Conservation (phyloP, 2,888 invertebrate species). For the Melieria omissa region DNA sequence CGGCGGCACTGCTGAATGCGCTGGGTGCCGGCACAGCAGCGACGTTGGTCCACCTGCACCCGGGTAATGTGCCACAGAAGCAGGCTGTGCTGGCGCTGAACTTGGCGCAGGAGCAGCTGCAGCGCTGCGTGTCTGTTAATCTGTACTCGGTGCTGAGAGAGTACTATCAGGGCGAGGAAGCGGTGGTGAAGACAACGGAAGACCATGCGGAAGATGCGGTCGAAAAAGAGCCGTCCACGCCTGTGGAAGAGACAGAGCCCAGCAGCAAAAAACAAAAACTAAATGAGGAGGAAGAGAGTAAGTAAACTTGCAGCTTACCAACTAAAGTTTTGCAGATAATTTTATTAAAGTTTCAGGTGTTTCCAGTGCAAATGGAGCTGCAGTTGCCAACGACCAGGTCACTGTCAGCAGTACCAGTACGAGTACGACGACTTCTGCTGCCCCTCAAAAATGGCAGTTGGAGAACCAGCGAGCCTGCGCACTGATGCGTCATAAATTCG, state of each 20-base stretch:
- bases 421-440: constrained; percentile 13
- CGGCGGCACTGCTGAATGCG: constrained; percentile 84
- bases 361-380: background rate
- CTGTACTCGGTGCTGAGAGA: constrained; percentile 79
- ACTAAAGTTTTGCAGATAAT: background rate
- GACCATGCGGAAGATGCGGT: background rate
- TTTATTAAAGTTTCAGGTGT: background rate
- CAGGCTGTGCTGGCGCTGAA: constrained; percentile 84
- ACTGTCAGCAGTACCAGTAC: background rate
- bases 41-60: constrained; percentile 79
- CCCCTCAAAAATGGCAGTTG: constrained; percentile 72
- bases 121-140: constrained; percentile 80
- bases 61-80: constrained; percentile 83
- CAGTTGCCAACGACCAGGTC: background rate
- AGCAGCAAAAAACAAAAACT: constrained; percentile 59
- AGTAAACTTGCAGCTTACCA: background rate
- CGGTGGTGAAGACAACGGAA: background rate
- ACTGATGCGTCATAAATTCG: constrained; percentile 74
- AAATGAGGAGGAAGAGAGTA: constrained; percentile 55
- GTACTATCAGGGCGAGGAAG: constrained; percentile 71
- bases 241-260: constrained; percentile 38
- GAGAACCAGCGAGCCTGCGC: constrained; percentile 76
- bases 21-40: constrained; percentile 76
- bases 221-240: constrained; percentile 25
- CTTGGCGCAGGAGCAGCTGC: constrained; percentile 76